A percentile compares a stretch with the other conserved stretches of the same genome.
Evolutionary conservation across 2,113 vertebrate species (phyloP).

Genomic region (Tupaia tana): DNA sequence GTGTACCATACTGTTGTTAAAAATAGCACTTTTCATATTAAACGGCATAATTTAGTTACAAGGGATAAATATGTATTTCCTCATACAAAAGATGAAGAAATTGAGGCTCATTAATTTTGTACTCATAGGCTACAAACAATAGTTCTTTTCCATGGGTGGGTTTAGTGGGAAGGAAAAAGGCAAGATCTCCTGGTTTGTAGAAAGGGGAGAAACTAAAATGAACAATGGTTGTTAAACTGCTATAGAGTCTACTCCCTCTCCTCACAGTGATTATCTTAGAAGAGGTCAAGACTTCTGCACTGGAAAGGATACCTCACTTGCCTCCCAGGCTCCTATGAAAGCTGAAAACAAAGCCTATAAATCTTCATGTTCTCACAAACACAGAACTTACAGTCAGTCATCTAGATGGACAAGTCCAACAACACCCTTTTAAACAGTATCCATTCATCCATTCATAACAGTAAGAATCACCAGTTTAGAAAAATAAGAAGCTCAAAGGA

Average conservation of each 20-base stretch:
- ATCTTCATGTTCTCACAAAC: neutral
- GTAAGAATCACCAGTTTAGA: neutral
- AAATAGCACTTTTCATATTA: neutral
- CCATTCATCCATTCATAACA: slow-evolving; percentile 12
- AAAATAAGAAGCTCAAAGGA: slow-evolving; percentile 6
- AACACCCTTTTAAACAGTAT: neutral
- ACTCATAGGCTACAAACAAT: neutral
- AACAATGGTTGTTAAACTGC: neutral
- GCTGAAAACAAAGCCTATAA: neutral
- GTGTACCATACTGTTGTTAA: neutral
- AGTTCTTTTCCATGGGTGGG: neutral
- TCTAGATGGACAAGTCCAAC: neutral
- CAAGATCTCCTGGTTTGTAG: neutral
- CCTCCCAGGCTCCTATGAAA: neutral
- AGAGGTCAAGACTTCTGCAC: neutral
- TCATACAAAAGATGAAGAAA: slow-evolving; percentile 15
- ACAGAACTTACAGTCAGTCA: neutral
- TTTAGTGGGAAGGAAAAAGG: neutral
- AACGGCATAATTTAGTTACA: neutral
- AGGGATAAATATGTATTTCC: neutral
- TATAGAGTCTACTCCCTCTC: neutral
- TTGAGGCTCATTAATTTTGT: neutral
- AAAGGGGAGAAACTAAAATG: neutral
- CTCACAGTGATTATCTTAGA: neutral
- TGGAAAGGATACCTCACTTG: neutral